A percentile compares a stretch with the other conserved stretches of the same genome.
phyloP scores from a whole-genome alignment of 2,888 invertebrate species.

The Catocala fraxini region DNA sequence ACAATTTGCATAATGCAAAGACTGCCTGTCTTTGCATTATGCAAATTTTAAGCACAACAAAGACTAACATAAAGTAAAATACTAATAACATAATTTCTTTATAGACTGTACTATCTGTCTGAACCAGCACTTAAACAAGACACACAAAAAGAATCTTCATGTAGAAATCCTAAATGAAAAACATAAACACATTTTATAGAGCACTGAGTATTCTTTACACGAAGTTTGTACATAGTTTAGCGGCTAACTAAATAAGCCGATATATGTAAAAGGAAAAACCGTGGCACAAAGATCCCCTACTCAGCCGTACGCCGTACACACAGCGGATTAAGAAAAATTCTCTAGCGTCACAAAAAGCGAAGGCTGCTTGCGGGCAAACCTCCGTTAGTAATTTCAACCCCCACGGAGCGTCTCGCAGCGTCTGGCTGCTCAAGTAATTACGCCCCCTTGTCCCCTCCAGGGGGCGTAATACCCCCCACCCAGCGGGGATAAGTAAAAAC shows the following conservation, averaged over 20 bases:
- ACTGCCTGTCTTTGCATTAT: no score
- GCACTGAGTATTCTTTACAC: no score
- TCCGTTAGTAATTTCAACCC: constrained; percentile 73
- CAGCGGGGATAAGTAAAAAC: constrained; percentile 84
- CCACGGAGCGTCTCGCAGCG: constrained; percentile 71
- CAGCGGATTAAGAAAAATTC: constrained; percentile 75
- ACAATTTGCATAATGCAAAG: no score
- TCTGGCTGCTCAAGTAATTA: constrained; percentile 85
- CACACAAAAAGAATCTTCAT: no score
- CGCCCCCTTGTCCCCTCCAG: constrained; percentile 62
- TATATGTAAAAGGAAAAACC: constrained; percentile 32
- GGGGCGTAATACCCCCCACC: constrained; percentile 48
- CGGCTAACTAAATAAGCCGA: constrained; percentile 7
- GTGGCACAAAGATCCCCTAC: constrained; percentile 39
- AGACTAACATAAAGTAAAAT: no score
- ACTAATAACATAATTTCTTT: no score
- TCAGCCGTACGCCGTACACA: constrained; percentile 35
- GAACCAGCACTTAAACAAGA: no score
- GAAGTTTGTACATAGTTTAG: neutral
- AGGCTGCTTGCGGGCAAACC: constrained; percentile 65
- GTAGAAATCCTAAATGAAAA: no score
- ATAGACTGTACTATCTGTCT: no score
- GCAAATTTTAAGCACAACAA: no score
- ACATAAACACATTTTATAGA: no score
- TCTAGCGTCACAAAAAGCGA: constrained; percentile 70